Conservation (phyloP, 2,797 vertebrate species). For the Sarcoramphus papa region DNA sequence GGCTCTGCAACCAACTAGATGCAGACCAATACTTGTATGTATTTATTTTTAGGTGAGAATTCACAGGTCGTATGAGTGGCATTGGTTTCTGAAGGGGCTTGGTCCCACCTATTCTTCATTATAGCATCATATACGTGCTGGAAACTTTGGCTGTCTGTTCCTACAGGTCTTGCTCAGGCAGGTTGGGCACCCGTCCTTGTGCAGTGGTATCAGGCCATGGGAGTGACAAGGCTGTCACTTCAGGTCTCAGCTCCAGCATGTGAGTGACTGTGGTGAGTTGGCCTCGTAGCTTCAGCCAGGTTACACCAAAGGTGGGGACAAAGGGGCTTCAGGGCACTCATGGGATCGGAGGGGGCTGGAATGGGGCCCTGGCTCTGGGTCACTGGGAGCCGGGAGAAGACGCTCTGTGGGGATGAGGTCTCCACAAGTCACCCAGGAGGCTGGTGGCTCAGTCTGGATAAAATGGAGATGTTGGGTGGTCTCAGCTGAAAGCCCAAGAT, state of each 20-base stretch:
- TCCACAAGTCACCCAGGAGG: neutral
- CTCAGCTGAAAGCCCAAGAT: neutral
- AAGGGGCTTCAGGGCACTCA: neutral
- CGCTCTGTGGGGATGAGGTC: rapidly evolving
- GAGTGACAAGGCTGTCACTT: neutral
- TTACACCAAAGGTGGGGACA: neutral
- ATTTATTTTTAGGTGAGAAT: neutral
- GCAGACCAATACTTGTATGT: neutral
- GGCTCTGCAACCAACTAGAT: neutral
- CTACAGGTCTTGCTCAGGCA: neutral
- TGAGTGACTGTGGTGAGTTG: neutral
- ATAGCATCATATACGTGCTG: neutral
- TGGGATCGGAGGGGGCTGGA: neutral
- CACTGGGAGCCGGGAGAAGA: neutral
- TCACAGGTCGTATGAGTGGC: neutral
- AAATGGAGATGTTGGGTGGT: neutral
- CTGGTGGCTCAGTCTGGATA: neutral
- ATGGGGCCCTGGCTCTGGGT: neutral
- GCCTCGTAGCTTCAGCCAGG: neutral
- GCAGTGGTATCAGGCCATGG: neutral
- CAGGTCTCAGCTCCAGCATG: neutral
- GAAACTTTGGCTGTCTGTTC: neutral
- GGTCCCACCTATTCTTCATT: neutral
- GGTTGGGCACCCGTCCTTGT: neutral
- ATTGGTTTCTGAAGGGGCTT: neutral